Evolutionary conservation across 2,113 vertebrate genomes (phyloP), one percentile per base, ranked within the genome.

Genomic region (Ailuropoda melanoleuca): DNA sequence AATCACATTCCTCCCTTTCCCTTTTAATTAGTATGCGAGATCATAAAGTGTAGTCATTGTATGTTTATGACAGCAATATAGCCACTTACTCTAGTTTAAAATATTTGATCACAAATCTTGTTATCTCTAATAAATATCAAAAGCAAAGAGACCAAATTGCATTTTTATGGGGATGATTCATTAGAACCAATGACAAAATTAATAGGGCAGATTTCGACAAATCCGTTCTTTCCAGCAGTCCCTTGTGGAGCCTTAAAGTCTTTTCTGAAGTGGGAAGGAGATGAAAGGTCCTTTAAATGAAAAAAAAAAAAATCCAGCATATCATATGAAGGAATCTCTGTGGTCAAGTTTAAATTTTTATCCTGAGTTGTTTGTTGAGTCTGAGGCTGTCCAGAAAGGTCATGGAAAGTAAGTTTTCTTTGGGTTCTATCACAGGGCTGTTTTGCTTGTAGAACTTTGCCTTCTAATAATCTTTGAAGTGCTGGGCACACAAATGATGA

Each of bases 171-270:
- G 62, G 58, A 24, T 94, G 88, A 96, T 48, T 97, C 95, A 97
- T 96, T 95, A 97, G 91, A 83, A 90, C 95, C 92, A 97, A 92
- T 90, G 77, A 90, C 55, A 96, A 93, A 94, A 97, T 87, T 80
- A 96, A 95, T 82, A 93, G 34, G 39, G 77, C 24, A 12, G 46
- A 85, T 19, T 96, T 88, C 82, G n/a, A 14, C 90, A 94, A 89
- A 92, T 43, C 15, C 31, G 88, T 93, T 95, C 58, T 84, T 97
- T 84, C 58, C 81, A 85, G 60, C 81, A 91, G 55, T 84, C 43
- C 55, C 89, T 86, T 72, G 31, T 93, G 85, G 93, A 90, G 56
- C 26, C n/a, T 60, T 75, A 88, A 53, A 66, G 72, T 14, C 53
- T 85, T 93, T 89, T 93, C 72, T 95, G 12, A 96, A 97, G 60